A percentile compares a stretch with the other conserved stretches of the same genome.
phyloP scores from a whole-genome alignment of 2,113 vertebrate species.

The Pao palembangensis region DNA sequence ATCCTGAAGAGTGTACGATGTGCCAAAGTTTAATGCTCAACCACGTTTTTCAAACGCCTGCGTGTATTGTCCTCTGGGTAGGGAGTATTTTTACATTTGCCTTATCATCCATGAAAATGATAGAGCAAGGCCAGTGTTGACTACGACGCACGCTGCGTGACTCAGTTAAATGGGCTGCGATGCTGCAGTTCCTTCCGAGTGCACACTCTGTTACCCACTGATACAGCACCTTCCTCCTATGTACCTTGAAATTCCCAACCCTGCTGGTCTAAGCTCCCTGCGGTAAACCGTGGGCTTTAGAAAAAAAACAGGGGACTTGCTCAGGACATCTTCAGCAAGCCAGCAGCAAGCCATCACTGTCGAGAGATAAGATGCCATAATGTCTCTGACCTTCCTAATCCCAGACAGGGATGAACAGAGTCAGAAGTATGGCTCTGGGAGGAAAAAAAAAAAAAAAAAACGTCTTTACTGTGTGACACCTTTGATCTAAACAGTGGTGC shows the following conservation, averaged over 20 bases:
- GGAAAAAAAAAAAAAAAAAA: too few relatives aligned
- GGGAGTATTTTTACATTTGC: constrained; percentile 53
- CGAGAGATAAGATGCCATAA: constrained; percentile 67
- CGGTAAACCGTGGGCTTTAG: constrained; percentile 59
- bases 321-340: constrained; percentile 37
- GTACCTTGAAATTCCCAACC: constrained; percentile 54
- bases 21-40: constrained; percentile 42
- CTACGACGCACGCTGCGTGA: constrained; percentile 53
- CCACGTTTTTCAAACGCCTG: constrained; percentile 30
- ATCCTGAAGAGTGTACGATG: constrained; percentile 26
- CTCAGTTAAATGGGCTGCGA: constrained; percentile 53
- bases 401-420: constrained; percentile 59
- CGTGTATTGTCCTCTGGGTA: constrained; percentile 42
- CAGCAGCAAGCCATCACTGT: constrained; percentile 55
- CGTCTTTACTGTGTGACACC: constrained; percentile 50
- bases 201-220: constrained; percentile 58
- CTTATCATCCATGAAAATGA: constrained; percentile 54
- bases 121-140: constrained; percentile 53
- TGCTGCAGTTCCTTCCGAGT: constrained; percentile 42
- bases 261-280: constrained; percentile 52
- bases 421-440: constrained; percentile 46
- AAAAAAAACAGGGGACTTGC: constrained; percentile 28
- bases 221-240: constrained; percentile 48
- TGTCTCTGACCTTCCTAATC: constrained; percentile 68
- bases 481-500: constrained; percentile 62